Conservation (phyloP, 1,140 invertebrate species). For the Drosophila funebris region DNA sequence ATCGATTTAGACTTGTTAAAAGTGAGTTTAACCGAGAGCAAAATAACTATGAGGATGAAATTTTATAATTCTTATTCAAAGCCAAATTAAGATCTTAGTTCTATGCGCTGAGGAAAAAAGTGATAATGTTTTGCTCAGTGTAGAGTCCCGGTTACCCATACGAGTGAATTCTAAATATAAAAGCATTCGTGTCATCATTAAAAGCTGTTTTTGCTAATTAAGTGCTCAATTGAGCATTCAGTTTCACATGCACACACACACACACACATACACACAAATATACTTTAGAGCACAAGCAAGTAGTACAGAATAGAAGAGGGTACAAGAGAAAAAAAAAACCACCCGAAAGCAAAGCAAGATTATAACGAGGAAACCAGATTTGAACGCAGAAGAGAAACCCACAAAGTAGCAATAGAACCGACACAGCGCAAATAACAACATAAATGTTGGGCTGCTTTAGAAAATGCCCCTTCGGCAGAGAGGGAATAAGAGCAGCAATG, state of each 20-base stretch:
- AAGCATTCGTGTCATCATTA: conserved; percentile 82
- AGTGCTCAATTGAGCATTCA: conserved; percentile 83
- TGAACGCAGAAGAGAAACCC: conserved; percentile 44
- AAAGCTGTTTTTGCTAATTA: conserved; percentile 83
- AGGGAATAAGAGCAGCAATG: conserved; percentile 35
- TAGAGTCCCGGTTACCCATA: conserved; percentile 32
- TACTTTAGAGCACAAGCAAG: conserved; percentile 25
- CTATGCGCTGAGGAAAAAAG: no score
- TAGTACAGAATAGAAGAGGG: conserved; percentile 12
- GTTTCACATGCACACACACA: conserved; percentile 69
- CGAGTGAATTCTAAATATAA: conserved; percentile 64
- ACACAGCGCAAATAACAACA: conserved; percentile 5
- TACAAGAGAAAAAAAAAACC: conserved; percentile 21
- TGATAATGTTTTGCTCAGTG: conserved; percentile 45
- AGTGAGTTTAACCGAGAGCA: no score
- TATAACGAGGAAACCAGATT: conserved; percentile 50
- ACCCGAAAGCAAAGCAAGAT: conserved; percentile 32
- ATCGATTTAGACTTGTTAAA: no score
- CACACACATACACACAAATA: conserved; percentile 37
- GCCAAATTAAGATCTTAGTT: no score
- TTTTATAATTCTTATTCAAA: no score
- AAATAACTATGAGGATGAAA: no score
- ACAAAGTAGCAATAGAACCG: conserved; percentile 28
- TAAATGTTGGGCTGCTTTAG: conserved; percentile 36
- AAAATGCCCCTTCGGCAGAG: conserved; percentile 35